These are phyloP conservation scores for Epistrophe grossulariae DNA, from an alignment of 2,888 invertebrate genomes.

Conservation along the genomic window DNA sequence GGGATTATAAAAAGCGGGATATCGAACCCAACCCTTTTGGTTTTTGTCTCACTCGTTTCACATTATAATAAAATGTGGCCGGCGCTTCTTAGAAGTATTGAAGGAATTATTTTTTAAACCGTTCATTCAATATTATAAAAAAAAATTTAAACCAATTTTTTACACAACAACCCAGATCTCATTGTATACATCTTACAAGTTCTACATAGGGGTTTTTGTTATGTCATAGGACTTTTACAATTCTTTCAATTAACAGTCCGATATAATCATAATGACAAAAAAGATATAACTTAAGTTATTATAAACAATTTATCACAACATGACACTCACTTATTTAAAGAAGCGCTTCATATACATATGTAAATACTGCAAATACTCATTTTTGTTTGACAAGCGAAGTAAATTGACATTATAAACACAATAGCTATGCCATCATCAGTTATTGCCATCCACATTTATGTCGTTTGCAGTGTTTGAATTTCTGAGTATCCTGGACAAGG, in stretches of 20 bases:
- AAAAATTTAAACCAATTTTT: too few species aligned
- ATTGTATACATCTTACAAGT: too few species aligned
- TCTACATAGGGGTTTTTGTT: too few species aligned
- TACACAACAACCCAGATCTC: too few species aligned
- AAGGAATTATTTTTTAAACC: too few species aligned
- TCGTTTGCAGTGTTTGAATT: not conserved
- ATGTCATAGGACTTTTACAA: slow-evolving; percentile 5
- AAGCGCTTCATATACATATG: not conserved
- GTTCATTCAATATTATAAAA: too few species aligned
- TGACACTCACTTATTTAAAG: not conserved
- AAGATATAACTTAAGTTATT: slow-evolving; percentile 11
- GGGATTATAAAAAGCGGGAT: too few species aligned
- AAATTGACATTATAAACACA: slow-evolving; percentile 4
- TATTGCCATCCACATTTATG: slow-evolving; percentile 26
- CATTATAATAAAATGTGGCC: too few species aligned
- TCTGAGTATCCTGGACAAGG: not conserved
- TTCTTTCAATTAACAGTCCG: slow-evolving; percentile 7
- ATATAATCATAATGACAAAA: not conserved
- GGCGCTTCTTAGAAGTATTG: too few species aligned
- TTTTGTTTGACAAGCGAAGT: not conserved
- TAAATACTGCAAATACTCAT: not conserved
- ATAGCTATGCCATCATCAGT: slow-evolving; percentile 6
- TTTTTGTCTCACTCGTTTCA: too few species aligned
- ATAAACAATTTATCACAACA: slow-evolving; percentile 12
- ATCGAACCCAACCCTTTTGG: too few species aligned